These are phyloP conservation scores for Atherinosoma microstoma DNA, from an alignment of 2,797 vertebrate genomes.

Conservation along the genomic window DNA sequence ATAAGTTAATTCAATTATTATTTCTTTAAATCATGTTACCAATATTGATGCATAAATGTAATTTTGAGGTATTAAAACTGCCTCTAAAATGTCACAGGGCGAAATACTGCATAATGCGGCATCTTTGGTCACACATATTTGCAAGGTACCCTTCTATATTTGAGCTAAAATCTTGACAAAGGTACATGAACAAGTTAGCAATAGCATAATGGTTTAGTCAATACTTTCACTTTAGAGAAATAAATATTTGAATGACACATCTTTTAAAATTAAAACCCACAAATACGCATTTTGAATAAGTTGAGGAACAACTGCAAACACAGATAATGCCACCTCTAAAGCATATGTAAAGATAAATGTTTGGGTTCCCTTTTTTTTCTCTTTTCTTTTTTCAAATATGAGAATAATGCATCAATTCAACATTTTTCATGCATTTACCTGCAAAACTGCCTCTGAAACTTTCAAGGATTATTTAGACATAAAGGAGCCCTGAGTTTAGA, in stretches of 20 bases:
- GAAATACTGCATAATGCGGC: constrained; percentile 32
- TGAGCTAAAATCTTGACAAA: constrained; percentile 18
- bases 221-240: constrained; percentile 20
- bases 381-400: constrained; percentile 1
- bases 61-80: background rate
- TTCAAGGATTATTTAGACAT: constrained; percentile 51
- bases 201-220: constrained; percentile 4
- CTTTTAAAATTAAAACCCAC: constrained; percentile 18
- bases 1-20: no score
- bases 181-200: constrained; percentile 16
- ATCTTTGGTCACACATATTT: constrained; percentile 56
- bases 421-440: constrained; percentile 48
- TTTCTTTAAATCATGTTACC: background rate
- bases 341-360: constrained; percentile 31
- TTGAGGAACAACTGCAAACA: background rate
- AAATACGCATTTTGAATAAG: constrained; percentile 19
- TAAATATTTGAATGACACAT: constrained; percentile 8
- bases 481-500: constrained; percentile 66
- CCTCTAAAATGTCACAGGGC: background rate
- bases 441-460: constrained; percentile 41
- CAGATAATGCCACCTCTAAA: constrained; percentile 35
- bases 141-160: constrained; percentile 20
- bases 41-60: constrained; percentile 1
- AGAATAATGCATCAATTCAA: constrained; percentile 43
- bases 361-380: background rate